Evolutionary conservation across 1,140 invertebrate genomes (phyloP).

Genomic region (Meloidogyne floridensis): DNA sequence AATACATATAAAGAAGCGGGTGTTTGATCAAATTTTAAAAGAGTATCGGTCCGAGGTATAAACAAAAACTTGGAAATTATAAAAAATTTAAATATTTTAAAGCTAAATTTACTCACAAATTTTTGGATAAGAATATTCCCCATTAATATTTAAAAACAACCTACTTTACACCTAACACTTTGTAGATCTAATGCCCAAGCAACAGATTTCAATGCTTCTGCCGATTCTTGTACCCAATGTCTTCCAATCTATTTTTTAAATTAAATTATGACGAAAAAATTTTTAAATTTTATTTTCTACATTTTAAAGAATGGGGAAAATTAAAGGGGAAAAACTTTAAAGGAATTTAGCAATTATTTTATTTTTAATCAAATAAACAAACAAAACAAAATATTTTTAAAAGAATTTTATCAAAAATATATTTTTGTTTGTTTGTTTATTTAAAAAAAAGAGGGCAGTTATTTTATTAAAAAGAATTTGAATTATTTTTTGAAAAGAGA

Average conservation of each 20-base stretch:
- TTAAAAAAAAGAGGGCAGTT: too few species aligned
- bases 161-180: conserved; percentile 51
- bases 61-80: too few species aligned
- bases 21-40: too few species aligned
- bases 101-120: too few species aligned
- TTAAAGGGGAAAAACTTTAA: not conserved
- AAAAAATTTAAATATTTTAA: too few species aligned
- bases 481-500: too few species aligned
- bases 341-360: not conserved
- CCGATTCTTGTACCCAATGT: conserved; percentile 43
- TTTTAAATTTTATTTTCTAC: not conserved
- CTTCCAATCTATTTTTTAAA: conserved; percentile 40
- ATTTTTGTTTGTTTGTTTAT: not conserved
- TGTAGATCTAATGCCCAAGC: conserved; percentile 49
- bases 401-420: not conserved
- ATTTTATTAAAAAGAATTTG: too few species aligned
- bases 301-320: not conserved
- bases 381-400: not conserved
- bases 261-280: not conserved
- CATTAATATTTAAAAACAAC: conserved; percentile 3
- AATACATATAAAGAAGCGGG: too few species aligned
- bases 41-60: too few species aligned
- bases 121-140: too few species aligned
- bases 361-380: not conserved
- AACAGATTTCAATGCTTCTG: conserved; percentile 37